A percentile compares a stretch with the other conserved stretches of the same genome.
Conservation (phyloP, 2,797 vertebrate species). For the Synanceia verrucosa region DNA sequence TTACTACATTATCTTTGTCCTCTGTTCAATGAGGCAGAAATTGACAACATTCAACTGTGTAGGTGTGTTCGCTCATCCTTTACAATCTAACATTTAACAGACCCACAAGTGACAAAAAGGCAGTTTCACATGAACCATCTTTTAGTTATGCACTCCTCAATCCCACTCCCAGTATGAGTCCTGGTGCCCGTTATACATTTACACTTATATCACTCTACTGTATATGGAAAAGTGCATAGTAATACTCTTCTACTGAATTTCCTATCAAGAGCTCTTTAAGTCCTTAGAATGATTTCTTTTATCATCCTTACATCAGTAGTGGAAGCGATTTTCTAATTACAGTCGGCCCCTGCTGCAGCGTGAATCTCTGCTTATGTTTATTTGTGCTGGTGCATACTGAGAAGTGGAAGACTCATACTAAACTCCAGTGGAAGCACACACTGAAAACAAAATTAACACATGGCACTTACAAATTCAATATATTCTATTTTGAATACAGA, state of each 20-base stretch:
- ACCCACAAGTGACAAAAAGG: conserved; percentile 6
- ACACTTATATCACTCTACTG: neutral
- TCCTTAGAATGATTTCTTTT: conserved; percentile 9
- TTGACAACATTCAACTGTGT: conserved; percentile 13
- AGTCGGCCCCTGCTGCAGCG: neutral
- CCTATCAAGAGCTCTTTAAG: conserved; percentile 18
- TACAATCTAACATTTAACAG: neutral
- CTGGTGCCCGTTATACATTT: neutral
- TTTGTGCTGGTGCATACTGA: conserved; percentile 28
- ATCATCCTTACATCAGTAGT: conserved; percentile 16
- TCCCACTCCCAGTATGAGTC: neutral
- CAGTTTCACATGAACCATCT: neutral
- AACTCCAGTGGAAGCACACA: neutral
- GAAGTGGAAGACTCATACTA: conserved; percentile 22
- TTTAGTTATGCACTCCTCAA: neutral
- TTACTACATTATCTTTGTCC: neutral
- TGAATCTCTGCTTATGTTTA: conserved; percentile 23
- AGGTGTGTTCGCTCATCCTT: neutral
- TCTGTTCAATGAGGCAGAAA: neutral
- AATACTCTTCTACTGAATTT: conserved; percentile 24
- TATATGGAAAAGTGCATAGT: conserved; percentile 3
- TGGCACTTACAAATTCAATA: conserved; percentile 18
- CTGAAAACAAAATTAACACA: conserved; percentile 39
- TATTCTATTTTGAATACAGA: conserved; percentile 13
- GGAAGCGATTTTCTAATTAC: conserved; percentile 43